Conservation (phyloP, 1,140 invertebrate genomes). For the Panagrolaimus sp. region DNA sequence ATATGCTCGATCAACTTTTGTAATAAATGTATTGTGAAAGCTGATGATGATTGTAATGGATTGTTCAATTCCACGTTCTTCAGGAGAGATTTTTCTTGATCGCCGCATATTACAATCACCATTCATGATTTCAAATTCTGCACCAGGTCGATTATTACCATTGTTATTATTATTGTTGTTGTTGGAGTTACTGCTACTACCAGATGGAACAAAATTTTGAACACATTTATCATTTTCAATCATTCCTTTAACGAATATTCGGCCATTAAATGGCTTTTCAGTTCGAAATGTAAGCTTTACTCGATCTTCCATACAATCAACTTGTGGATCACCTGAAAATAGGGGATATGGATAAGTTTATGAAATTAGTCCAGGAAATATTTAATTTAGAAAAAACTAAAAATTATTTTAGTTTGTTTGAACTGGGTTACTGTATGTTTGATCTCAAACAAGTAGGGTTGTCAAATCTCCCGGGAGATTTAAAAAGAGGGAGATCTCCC, state of each 20-base stretch:
- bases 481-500: too few relatives aligned
- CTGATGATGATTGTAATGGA: conserved; percentile 53
- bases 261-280: conserved; percentile 49
- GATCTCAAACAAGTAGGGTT: too few relatives aligned
- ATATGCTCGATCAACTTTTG: conserved; percentile 55
- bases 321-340: conserved; percentile 40
- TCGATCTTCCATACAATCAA: conserved; percentile 56
- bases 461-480: too few relatives aligned
- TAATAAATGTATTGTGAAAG: conserved; percentile 56
- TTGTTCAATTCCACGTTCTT: conserved; percentile 55
- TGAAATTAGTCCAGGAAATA: too few relatives aligned
- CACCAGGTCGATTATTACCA: conserved; percentile 26
- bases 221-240: conserved; percentile 54
- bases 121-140: conserved; percentile 47
- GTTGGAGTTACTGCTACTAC: background rate
- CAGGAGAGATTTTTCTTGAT: conserved; percentile 51
- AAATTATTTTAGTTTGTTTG: too few relatives aligned
- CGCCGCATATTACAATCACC: conserved; percentile 57
- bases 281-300: conserved; percentile 50
- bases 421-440: too few relatives aligned
- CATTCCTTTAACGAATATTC: conserved; percentile 58
- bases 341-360: too few relatives aligned
- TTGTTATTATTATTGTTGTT: too few relatives aligned
- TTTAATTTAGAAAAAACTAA: too few relatives aligned
- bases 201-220: conserved; percentile 11